Conservation (phyloP, 2,797 vertebrate genomes). For the Synanceia verrucosa region DNA sequence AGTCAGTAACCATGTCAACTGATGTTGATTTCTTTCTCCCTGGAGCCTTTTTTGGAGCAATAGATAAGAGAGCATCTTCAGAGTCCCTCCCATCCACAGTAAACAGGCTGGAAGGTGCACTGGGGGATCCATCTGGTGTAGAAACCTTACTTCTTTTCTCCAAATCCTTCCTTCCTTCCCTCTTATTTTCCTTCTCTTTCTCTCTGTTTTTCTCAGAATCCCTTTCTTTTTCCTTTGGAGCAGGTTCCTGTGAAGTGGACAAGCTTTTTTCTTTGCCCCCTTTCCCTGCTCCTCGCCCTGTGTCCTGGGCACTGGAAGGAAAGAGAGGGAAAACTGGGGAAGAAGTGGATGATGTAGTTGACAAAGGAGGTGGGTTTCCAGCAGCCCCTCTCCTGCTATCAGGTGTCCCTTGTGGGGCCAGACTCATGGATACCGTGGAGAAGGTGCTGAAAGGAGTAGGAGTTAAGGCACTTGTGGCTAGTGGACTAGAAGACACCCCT, state of each 20-base stretch:
- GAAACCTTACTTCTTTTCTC: constrained; percentile 90
- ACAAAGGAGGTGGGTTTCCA: constrained; percentile 86
- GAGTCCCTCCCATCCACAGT: constrained; percentile 85
- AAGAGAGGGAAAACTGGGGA: constrained; percentile 92
- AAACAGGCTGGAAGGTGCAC: constrained; percentile 83
- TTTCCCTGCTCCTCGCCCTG: constrained; percentile 76
- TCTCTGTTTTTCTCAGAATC: constrained; percentile 90
- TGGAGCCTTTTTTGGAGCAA: constrained; percentile 87
- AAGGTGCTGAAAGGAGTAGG: constrained; percentile 89
- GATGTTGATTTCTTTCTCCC: constrained; percentile 89
- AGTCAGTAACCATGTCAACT: constrained; percentile 80
- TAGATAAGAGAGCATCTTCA: constrained; percentile 82
- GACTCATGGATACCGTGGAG: constrained; percentile 85
- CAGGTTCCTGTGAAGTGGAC: constrained; percentile 85
- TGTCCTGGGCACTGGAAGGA: constrained; percentile 84
- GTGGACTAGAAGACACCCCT: constrained; percentile 88
- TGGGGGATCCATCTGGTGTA: constrained; percentile 86
- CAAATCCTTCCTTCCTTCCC: constrained; percentile 85
- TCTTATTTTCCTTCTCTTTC: constrained; percentile 96
- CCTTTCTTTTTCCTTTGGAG: constrained; percentile 88
- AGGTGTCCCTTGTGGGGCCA: constrained; percentile 84
- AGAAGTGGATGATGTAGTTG: constrained; percentile 80
- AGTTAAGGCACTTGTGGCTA: constrained; percentile 97
- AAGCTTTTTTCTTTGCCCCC: constrained; percentile 84
- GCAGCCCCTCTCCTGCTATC: constrained; percentile 83